Percentiles rank a stretch among this genome's conserved stretches.
phyloP scores from a whole-genome alignment of 2,888 invertebrate genomes.

The Ophioninae sp. region DNA sequence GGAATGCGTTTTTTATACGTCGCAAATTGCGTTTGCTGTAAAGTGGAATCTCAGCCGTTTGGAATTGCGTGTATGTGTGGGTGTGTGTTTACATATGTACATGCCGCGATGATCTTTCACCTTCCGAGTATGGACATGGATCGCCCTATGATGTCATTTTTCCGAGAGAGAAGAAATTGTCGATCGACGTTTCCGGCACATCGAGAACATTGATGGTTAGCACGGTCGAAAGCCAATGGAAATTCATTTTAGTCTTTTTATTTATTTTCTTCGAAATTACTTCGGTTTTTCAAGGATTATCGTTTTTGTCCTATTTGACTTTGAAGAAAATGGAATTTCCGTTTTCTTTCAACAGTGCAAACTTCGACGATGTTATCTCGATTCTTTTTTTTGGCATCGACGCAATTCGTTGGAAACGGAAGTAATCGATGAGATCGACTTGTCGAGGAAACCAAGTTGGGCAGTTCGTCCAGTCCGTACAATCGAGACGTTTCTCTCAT shows the following conservation, averaged over 20 bases:
- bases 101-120: conserved; percentile 17
- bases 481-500: neutral
- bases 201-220: neutral
- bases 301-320: neutral
- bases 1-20: conserved; percentile 9
- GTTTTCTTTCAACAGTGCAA: neutral
- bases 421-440: neutral
- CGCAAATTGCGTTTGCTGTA: neutral
- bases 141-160: neutral
- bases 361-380: neutral
- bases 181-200: neutral
- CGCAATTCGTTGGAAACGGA: neutral
- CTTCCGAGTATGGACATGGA: neutral
- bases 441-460: neutral
- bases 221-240: conserved; percentile 7
- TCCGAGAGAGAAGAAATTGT: neutral
- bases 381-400: neutral
- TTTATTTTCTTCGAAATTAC: neutral
- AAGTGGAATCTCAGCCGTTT: conserved; percentile 16
- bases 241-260: neutral
- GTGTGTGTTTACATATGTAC: conserved; percentile 56
- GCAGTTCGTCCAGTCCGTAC: neutral
- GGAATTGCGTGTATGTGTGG: conserved; percentile 8
- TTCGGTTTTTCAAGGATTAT: neutral
- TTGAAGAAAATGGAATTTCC: neutral